A percentile compares a stretch with the other conserved stretches of the same genome.
phyloP scores from a whole-genome alignment of 1,140 invertebrate genomes.

The Chelonus insularis region DNA sequence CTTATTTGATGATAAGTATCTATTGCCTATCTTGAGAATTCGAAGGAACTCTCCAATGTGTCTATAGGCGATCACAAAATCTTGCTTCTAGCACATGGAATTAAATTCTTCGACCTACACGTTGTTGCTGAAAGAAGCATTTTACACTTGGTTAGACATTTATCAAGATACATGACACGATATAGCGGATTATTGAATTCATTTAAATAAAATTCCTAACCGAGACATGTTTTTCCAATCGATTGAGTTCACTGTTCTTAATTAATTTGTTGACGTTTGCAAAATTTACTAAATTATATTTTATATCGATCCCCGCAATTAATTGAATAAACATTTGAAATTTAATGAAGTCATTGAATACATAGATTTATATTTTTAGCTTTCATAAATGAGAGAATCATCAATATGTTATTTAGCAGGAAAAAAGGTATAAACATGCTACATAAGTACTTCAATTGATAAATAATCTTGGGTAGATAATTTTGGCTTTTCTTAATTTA shows the following conservation, averaged over 20 bases:
- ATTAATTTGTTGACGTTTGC: no score
- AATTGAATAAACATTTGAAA: no score
- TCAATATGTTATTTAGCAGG: no score
- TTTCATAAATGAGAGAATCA: no score
- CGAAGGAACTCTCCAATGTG: neutral
- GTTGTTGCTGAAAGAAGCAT: neutral
- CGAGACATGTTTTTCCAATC: neutral
- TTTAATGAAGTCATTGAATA: no score
- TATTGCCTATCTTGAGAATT: neutral
- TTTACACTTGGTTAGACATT: conserved; percentile 9
- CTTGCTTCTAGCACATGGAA: neutral
- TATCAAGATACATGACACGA: neutral
- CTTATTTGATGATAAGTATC: conserved; percentile 2
- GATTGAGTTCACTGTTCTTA: neutral
- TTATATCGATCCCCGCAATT: no score
- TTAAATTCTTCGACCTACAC: conserved; percentile 2
- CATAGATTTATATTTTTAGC: no score
- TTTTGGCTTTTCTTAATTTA: no score
- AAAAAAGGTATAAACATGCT: no score
- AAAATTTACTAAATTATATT: no score
- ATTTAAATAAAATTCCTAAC: conserved; percentile 6
- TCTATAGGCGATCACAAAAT: neutral
- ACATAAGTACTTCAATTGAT: no score
- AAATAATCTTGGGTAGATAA: no score
- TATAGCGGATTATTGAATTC: neutral